Percentiles rank a stretch among this genome's conserved stretches.
Evolutionary conservation across 1,140 invertebrate genomes (phyloP).

Genomic region (Aphaenogaster rudis): DNA sequence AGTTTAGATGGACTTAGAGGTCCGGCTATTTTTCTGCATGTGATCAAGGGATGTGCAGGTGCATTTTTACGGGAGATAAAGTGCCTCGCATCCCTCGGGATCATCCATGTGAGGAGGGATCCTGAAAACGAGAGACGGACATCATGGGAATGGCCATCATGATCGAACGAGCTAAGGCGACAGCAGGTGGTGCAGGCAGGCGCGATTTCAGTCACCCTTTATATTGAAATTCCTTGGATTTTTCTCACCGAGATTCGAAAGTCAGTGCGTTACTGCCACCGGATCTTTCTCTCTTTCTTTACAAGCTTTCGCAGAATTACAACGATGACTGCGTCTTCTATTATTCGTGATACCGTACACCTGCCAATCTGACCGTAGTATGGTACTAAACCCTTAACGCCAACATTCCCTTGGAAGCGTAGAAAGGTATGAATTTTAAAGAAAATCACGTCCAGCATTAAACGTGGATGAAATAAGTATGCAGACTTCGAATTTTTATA

Average conservation of each 20-base stretch:
- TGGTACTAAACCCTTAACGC: background rate
- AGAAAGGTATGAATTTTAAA: background rate
- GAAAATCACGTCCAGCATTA: background rate
- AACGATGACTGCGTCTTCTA: background rate
- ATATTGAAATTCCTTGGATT: slow-evolving; percentile 77
- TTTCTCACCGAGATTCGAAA: slow-evolving; percentile 65
- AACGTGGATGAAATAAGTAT: background rate
- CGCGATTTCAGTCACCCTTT: slow-evolving; percentile 58
- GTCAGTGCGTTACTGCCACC: slow-evolving; percentile 24
- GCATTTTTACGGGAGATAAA: slow-evolving; percentile 52
- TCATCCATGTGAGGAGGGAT: slow-evolving; percentile 27
- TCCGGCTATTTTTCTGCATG: slow-evolving; percentile 7
- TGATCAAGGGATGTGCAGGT: slow-evolving; percentile 35
- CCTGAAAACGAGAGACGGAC: slow-evolving; percentile 58
- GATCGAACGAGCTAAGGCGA: slow-evolving; percentile 49
- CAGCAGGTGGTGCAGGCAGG: slow-evolving; percentile 65
- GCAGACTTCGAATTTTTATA: background rate
- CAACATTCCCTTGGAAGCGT: background rate
- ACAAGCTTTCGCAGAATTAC: slow-evolving; percentile 27
- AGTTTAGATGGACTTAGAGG: background rate
- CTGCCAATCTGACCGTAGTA: background rate
- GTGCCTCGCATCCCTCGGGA: slow-evolving; percentile 12
- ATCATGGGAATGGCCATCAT: slow-evolving; percentile 54
- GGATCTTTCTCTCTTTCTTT: slow-evolving; percentile 22
- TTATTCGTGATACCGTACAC: background rate